A percentile compares a stretch with the other conserved stretches of the same genome.
Conservation (phyloP, 2,888 invertebrate species). For the Zaprionus obscuricornis region DNA sequence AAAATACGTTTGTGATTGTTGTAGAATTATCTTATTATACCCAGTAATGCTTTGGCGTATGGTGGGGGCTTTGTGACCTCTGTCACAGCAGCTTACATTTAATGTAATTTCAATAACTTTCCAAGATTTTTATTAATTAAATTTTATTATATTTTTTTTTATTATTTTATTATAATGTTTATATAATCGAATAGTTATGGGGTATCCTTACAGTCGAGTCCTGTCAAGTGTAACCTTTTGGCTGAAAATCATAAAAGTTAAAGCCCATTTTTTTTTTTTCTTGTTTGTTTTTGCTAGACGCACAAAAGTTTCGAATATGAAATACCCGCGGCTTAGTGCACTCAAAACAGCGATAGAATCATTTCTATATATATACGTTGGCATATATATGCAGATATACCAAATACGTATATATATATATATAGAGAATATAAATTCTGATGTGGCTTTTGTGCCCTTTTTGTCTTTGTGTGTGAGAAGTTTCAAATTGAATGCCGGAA, state of each 20-base stretch:
- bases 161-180: too few relatives aligned
- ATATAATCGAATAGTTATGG: too few relatives aligned
- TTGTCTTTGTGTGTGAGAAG: constrained; percentile 35
- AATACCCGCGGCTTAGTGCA: constrained; percentile 54
- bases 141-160: too few relatives aligned
- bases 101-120: too few relatives aligned
- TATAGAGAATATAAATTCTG: neutral
- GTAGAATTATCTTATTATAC: too few relatives aligned
- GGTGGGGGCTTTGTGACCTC: too few relatives aligned
- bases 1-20: too few relatives aligned
- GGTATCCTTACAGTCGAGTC: too few relatives aligned
- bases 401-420: constrained; percentile 5
- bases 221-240: constrained; percentile 41
- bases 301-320: constrained; percentile 52
- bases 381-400: neutral
- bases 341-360: constrained; percentile 24
- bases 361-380: constrained; percentile 5
- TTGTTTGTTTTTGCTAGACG: constrained; percentile 53
- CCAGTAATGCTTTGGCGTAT: too few relatives aligned
- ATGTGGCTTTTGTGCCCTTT: constrained; percentile 40
- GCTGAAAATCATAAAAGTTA: constrained; percentile 63
- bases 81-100: too few relatives aligned
- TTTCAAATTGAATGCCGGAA: constrained; percentile 67
- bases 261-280: constrained; percentile 51
- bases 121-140: too few relatives aligned